Evolutionary conservation across 1,140 invertebrate genomes (phyloP).

Genomic region (Thaumetopoea pityocampa): DNA sequence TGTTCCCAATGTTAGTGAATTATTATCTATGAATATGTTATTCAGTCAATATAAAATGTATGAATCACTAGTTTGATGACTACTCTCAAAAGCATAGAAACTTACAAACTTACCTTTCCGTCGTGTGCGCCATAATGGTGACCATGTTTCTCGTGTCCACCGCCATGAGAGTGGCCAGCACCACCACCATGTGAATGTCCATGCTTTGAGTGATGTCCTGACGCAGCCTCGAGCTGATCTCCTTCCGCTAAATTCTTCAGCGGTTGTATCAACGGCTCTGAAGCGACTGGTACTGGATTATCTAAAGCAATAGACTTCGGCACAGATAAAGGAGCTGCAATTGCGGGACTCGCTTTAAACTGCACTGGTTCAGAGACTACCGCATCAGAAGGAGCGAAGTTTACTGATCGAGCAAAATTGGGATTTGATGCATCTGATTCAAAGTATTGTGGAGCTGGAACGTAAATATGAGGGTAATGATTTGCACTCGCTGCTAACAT

Average conservation of each 20-base stretch:
- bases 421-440: conserved; percentile 38
- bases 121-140: conserved; percentile 35
- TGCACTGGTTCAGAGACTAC: conserved; percentile 11
- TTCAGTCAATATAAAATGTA: no score
- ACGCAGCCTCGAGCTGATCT: conserved; percentile 39
- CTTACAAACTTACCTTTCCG: conserved; percentile 47
- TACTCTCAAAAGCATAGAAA: no score
- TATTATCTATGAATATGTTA: no score
- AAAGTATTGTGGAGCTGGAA: conserved; percentile 42
- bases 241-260: conserved; percentile 18
- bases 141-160: conserved; percentile 38
- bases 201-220: conserved; percentile 36
- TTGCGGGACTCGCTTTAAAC: conserved; percentile 10
- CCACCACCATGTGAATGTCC: no score
- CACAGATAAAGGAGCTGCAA: conserved; percentile 8
- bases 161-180: conserved; percentile 33
- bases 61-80: no score
- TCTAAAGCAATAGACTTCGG: conserved; percentile 12
- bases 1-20: no score
- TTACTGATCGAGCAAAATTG: conserved; percentile 5
- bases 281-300: conserved; percentile 11
- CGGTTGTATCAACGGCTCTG: conserved; percentile 11
- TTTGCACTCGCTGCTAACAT: conserved; percentile 62
- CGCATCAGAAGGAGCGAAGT: neutral
- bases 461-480: conserved; percentile 62